These are phyloP conservation scores for Cotesia glomerata DNA, from an alignment of 1,140 invertebrate species.

Conservation along the genomic window DNA sequence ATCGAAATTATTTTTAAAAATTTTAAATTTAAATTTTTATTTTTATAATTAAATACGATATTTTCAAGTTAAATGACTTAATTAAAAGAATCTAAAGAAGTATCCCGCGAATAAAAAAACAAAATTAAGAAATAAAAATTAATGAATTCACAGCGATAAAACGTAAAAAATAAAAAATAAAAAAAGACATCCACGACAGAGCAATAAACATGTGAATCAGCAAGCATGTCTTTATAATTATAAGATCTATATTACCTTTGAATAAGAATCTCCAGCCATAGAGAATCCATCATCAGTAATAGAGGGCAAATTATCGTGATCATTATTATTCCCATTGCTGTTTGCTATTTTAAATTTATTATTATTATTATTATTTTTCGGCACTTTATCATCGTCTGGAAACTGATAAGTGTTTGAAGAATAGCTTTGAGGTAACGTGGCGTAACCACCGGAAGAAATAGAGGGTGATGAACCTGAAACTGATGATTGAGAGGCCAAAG, in stretches of 20 bases:
- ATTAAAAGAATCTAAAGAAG: too few relatives aligned
- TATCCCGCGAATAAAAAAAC: too few relatives aligned
- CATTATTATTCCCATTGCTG: neutral
- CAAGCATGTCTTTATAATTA: neutral
- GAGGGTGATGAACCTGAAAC: conserved; percentile 18
- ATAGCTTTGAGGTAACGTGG: conserved; percentile 30
- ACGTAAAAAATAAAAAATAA: neutral
- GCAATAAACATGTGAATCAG: too few relatives aligned
- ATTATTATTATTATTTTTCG: neutral
- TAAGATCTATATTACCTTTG: conserved; percentile 10
- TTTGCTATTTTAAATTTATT: neutral
- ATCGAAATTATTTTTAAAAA: too few relatives aligned
- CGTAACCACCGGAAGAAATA: conserved; percentile 22
- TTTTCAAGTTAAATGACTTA: too few relatives aligned
- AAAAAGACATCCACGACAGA: too few relatives aligned
- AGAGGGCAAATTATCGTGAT: conserved; percentile 11
- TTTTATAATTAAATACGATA: too few relatives aligned
- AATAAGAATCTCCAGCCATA: conserved; percentile 20
- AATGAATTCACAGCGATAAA: too few relatives aligned
- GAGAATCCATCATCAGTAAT: conserved; percentile 23
- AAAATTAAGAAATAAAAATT: too few relatives aligned
- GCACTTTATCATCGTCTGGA: conserved; percentile 16
- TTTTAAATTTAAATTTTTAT: too few relatives aligned
- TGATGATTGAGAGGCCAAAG: conserved; percentile 10
- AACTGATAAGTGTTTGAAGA: conserved; percentile 35